Evolutionary conservation across 1,140 invertebrate species (phyloP).

Genomic region (Cherax quadricarinatus): DNA sequence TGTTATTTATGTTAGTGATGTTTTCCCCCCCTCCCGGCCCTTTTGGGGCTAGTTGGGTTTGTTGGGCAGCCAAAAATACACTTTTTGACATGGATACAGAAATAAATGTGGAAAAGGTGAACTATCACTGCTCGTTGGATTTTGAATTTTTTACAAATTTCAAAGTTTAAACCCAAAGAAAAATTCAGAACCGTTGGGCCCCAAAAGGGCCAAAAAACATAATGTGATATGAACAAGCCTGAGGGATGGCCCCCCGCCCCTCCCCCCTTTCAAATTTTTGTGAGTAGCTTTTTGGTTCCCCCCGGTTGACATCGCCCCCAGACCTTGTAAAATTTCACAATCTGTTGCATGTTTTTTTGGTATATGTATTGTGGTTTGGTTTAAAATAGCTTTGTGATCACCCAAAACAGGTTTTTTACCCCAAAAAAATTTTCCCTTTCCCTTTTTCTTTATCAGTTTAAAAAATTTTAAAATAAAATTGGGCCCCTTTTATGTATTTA

Average conservation of each 20-base stretch:
- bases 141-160: too few relatives aligned
- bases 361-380: conserved; percentile 69
- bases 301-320: neutral
- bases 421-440: conserved; percentile 33
- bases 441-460: conserved; percentile 49
- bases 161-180: too few relatives aligned
- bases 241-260: too few relatives aligned
- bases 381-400: too few relatives aligned
- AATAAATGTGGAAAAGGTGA: conserved; percentile 3
- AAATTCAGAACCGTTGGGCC: neutral
- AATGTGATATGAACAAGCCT: conserved; percentile 59
- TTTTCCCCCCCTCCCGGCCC: conserved; percentile 40
- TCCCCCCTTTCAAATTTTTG: too few relatives aligned
- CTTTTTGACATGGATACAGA: conserved; percentile 1
- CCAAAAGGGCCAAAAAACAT: conserved; percentile 60
- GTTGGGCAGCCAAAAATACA: conserved; percentile 36
- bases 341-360: conserved; percentile 70
- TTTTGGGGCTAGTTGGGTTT: conserved; percentile 51
- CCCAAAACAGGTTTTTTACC: too few relatives aligned
- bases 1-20: conserved; percentile 71
- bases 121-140: neutral
- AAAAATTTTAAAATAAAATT: conserved; percentile 46
- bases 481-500: conserved; percentile 59
- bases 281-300: conserved; percentile 65
- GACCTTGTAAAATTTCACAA: too few relatives aligned